Percentiles rank a stretch among this genome's conserved stretches.
These are phyloP conservation scores for Melolontha melolontha DNA, from an alignment of 2,888 invertebrate species.

Conservation along the genomic window DNA sequence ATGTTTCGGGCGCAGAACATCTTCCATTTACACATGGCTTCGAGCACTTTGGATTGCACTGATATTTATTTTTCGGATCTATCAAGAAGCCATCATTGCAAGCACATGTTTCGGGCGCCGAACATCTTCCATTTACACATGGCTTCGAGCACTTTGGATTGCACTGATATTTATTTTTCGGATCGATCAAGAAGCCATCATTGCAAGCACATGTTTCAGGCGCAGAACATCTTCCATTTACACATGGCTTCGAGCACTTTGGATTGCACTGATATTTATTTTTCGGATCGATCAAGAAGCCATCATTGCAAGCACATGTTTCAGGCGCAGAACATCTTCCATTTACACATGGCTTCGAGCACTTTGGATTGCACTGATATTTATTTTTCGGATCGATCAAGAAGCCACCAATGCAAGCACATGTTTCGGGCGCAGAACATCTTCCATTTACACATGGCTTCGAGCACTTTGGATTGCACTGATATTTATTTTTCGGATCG, in stretches of 20 bases:
- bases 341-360: conserved; percentile 60
- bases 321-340: conserved; percentile 39
- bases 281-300: conserved; percentile 46
- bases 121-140: conserved; percentile 63
- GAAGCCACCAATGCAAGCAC: conserved; percentile 52
- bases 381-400: conserved; percentile 41
- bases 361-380: conserved; percentile 50
- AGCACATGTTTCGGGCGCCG: conserved; percentile 55
- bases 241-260: conserved; percentile 48
- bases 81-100: conserved; percentile 23
- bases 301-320: conserved; percentile 42
- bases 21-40: conserved; percentile 44
- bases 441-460: conserved; percentile 47
- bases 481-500: conserved; percentile 35
- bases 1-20: conserved; percentile 47
- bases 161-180: conserved; percentile 56
- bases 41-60: conserved; percentile 46
- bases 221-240: conserved; percentile 49
- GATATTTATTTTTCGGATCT: conserved; percentile 42
- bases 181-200: conserved; percentile 39
- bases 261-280: conserved; percentile 52
- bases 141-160: conserved; percentile 52
- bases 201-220: conserved; percentile 48
- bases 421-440: conserved; percentile 56
- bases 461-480: conserved; percentile 45